phyloP scores from a whole-genome alignment of 53 echinoderm and acorn worm species.

The Zoroaster sp. region DNA sequence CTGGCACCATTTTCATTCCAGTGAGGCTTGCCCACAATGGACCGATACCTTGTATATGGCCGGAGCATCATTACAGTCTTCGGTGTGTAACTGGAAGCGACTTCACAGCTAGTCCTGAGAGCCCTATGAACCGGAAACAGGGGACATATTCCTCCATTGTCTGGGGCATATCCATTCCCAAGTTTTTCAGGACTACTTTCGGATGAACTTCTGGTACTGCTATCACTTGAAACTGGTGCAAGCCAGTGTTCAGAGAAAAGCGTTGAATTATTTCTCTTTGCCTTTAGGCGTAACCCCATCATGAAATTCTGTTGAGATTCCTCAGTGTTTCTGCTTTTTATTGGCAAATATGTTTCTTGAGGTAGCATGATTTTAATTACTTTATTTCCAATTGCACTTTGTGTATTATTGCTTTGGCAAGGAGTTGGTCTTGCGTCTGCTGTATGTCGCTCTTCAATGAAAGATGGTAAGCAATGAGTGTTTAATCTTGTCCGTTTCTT shows the following conservation, averaged over 20 bases:
- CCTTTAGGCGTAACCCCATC: no score
- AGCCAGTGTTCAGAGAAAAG: no score
- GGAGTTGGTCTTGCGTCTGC: not conserved
- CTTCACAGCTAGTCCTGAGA: not conserved
- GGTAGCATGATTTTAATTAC: not conserved
- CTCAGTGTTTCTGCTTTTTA: not conserved
- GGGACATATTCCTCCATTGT: not conserved
- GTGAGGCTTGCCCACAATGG: not conserved
- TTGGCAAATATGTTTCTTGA: not conserved
- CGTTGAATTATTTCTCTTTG: not conserved
- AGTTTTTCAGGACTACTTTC: not conserved
- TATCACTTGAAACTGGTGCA: not conserved
- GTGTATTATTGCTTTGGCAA: not conserved
- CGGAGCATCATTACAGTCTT: slow-evolving; percentile 5
- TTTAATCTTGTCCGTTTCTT: no score
- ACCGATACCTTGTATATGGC: slow-evolving; percentile 1
- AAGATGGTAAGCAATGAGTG: no score
- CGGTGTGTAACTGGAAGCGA: not conserved
- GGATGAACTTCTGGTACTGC: not conserved
- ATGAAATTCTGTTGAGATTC: no score
- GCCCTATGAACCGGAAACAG: not conserved
- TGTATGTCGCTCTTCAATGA: not conserved
- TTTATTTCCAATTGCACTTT: not conserved
- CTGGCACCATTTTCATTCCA: not conserved
- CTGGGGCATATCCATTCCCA: not conserved